These are phyloP conservation scores for Ptiloglossa arizonensis DNA, from an alignment of 1,140 invertebrate species.

Conservation along the genomic window DNA sequence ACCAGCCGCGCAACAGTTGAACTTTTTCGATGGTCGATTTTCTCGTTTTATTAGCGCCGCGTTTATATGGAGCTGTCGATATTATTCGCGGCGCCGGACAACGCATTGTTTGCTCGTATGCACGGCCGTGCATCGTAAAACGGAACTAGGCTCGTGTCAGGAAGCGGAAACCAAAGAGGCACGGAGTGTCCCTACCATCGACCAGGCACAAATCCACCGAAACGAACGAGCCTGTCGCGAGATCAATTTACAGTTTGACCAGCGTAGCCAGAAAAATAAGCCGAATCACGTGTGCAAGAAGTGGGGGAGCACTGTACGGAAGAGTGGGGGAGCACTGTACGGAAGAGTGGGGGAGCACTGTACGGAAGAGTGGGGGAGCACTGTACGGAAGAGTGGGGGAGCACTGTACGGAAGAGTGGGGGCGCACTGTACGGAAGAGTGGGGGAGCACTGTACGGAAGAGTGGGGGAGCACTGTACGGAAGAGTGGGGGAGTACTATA, in stretches of 20 bases:
- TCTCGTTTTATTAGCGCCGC: conserved; percentile 37
- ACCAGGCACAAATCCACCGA: conserved; percentile 18
- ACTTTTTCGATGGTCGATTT: conserved; percentile 23
- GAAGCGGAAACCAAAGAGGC: conserved; percentile 65
- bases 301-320: too few species aligned
- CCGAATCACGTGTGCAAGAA: too few species aligned
- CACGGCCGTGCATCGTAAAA: conserved; percentile 35
- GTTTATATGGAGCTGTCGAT: conserved; percentile 66
- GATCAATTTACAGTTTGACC: conserved; percentile 42
- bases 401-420: too few species aligned
- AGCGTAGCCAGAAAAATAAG: conserved; percentile 4
- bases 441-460: too few species aligned
- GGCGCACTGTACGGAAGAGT: too few species aligned
- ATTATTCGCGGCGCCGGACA: conserved; percentile 59
- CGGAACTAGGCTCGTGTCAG: conserved; percentile 59
- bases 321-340: too few species aligned
- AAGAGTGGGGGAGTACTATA: too few species aligned
- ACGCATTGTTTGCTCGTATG: conserved; percentile 63
- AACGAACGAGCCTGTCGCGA: conserved; percentile 43
- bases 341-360: too few species aligned
- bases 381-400: too few species aligned
- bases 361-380: too few species aligned
- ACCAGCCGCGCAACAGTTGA: conserved; percentile 31
- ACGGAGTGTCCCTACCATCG: conserved; percentile 12
- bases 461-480: too few species aligned